Base-by-base conservation (phyloP, 64 coral and sea anemone genomes). In the Astreopora myriophthalma region DNA sequence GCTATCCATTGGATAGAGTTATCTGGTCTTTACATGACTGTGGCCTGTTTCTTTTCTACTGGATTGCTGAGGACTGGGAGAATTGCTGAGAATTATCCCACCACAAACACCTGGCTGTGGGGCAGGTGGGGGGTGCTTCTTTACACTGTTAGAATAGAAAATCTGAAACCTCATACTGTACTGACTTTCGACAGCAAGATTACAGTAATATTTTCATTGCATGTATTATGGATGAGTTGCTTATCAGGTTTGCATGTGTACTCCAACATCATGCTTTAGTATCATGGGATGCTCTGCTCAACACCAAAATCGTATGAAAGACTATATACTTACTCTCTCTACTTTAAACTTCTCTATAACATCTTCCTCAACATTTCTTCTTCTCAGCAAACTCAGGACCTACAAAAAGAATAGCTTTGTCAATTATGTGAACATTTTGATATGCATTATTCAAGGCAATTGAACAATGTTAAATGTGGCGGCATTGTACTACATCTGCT, bases 261-360 rank as follows among this genome's bases (percentile, higher is more conserved):
- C 62, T 69, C 26, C 66, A 28, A 30, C 66, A 69, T 69, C 66
- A 69, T 69, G 66, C 66, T 69, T 69, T 69, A 11, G 66, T 30
- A 69, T 69, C 23, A 58, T 58, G 52, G 52, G 61, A 24, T 64
- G 61, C 3, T 25, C 4, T 26, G 26, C 66, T 32, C 66, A 69
- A 69, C 12, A 69, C 12, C 6, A 69, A 14, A 69, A 31, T 5
- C 25, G 12, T 66, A 69, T 31, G 66, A 69, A 69, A 32, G 25
- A 69, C 42, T 77, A 0, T 40, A 77, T 77, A 77, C 44, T 77
- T 27, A 51, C 40, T 77, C 24, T 77, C 44, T 77, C 74, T 31
- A 77, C 42, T 77, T 40, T 77, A 77, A 77, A 77, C 74, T 77
- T 77, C 74, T 77, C 74, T 77, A 77, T 77, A 77, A 77, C 44